A percentile compares a stretch with the other conserved stretches of the same genome.
Evolutionary conservation across 1,140 invertebrate genomes (phyloP).

Genomic region (Prorops nasuta): DNA sequence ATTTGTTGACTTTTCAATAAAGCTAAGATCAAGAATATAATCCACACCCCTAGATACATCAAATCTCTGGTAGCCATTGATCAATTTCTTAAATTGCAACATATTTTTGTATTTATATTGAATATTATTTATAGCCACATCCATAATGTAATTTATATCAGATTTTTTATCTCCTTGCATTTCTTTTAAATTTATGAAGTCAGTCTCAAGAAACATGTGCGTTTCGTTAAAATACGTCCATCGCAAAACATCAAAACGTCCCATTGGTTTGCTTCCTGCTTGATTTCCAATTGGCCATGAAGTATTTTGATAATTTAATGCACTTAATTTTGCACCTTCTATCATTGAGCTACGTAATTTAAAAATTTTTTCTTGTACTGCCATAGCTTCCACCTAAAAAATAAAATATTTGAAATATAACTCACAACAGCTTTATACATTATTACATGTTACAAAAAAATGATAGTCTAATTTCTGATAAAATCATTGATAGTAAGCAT

Average conservation of each 20-base stretch:
- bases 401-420: too few species aligned
- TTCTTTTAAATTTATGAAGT: conserved; percentile 62
- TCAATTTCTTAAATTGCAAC: conserved; percentile 61
- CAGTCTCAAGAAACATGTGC: conserved; percentile 75
- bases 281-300: conserved; percentile 83
- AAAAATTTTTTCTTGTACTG: conserved; percentile 55
- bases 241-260: conserved; percentile 80
- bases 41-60: conserved; percentile 86
- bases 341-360: conserved; percentile 51
- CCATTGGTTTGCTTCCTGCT: conserved; percentile 64
- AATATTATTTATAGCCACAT: conserved; percentile 60
- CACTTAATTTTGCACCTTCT: conserved; percentile 46
- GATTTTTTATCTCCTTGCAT: conserved; percentile 62
- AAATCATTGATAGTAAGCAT: too few species aligned
- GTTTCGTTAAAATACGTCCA: conserved; percentile 84
- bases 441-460: too few species aligned
- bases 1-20: conserved; percentile 47
- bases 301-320: conserved; percentile 54
- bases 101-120: conserved; percentile 58
- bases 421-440: conserved; percentile 9
- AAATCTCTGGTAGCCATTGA: conserved; percentile 83
- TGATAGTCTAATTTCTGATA: too few species aligned
- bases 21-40: conserved; percentile 78
- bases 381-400: conserved; percentile 55
- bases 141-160: conserved; percentile 69